These are phyloP conservation scores for Actenoides lindsayi DNA, from an alignment of 2,113 vertebrate genomes.

Conservation along the genomic window DNA sequence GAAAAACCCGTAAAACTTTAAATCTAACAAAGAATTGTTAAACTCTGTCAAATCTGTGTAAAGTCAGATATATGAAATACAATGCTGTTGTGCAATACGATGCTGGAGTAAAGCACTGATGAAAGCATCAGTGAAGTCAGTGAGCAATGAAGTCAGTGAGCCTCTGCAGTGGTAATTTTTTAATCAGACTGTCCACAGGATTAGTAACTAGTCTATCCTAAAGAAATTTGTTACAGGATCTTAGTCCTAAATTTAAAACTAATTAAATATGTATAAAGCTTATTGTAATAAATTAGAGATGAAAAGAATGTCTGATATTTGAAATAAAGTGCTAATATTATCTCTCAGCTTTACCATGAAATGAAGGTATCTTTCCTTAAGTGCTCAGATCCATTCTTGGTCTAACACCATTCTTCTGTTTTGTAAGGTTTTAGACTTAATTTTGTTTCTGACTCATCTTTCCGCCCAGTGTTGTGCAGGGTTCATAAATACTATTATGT, in stretches of 20 bases:
- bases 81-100: neutral
- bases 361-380: neutral
- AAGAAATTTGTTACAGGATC: neutral
- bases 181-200: neutral
- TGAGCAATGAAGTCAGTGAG: neutral
- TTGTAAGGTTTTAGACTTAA: neutral
- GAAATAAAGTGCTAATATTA: neutral
- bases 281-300: neutral
- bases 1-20: neutral
- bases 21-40: neutral
- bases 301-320: neutral
- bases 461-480: neutral
- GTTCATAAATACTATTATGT: neutral
- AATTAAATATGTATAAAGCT: neutral
- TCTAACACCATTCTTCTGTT: neutral
- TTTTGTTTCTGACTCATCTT: neutral
- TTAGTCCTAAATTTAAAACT: neutral
- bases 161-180: neutral
- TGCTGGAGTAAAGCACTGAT: neutral
- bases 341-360: neutral
- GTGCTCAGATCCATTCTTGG: neutral
- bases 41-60: too few species aligned
- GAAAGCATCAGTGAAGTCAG: neutral
- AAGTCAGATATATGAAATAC: neutral
- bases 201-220: neutral